These are phyloP conservation scores for Acanthosepion esculentum DNA, from an alignment of 2,888 invertebrate species.

Conservation along the genomic window DNA sequence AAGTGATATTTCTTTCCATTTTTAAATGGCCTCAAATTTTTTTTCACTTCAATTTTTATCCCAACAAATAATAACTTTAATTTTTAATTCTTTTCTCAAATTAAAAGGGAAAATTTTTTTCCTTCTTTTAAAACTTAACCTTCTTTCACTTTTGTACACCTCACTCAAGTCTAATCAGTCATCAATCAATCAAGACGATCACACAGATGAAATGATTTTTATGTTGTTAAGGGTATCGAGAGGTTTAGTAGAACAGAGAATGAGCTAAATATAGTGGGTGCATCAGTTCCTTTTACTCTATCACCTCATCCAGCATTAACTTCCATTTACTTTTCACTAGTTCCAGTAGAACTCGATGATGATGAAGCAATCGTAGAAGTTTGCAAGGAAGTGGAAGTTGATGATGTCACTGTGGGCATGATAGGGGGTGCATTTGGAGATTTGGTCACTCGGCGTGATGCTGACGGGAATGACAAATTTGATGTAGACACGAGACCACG, in stretches of 20 bases:
- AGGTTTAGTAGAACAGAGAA: neutral
- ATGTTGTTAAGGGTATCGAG: neutral
- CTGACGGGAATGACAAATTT: constrained; percentile 46
- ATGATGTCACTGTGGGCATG: neutral
- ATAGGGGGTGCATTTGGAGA: neutral
- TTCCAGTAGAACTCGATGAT: neutral
- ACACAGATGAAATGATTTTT: constrained; percentile 12
- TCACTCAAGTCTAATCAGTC: neutral
- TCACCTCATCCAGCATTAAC: neutral
- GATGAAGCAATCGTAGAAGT: neutral
- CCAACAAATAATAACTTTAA: neutral
- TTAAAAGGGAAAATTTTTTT: neutral
- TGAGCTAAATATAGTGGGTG: neutral
- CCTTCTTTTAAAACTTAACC: neutral
- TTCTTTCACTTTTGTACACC: neutral
- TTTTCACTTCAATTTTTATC: neutral
- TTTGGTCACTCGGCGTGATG: constrained; percentile 39
- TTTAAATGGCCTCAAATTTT: neutral
- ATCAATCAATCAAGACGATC: neutral
- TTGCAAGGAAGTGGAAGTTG: neutral
- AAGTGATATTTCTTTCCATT: neutral
- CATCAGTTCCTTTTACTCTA: neutral
- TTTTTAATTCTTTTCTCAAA: neutral
- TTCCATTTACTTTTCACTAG: neutral
- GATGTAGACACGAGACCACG: constrained; percentile 42